These are phyloP conservation scores for Falco naumanni DNA, from an alignment of 2,797 vertebrate species.

Conservation along the genomic window DNA sequence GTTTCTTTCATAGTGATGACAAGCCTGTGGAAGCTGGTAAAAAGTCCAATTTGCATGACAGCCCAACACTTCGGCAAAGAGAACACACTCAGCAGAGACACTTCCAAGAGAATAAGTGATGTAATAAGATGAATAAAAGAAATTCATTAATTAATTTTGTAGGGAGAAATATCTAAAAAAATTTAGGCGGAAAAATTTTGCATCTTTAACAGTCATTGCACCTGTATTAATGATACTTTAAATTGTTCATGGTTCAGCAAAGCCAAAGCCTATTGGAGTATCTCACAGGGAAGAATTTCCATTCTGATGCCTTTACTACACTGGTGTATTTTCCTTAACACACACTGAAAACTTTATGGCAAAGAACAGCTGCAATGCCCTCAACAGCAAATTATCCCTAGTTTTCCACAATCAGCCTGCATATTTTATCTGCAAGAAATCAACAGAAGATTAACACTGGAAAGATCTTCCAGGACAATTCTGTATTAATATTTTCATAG, in stretches of 20 bases:
- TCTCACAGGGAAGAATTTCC: not conserved
- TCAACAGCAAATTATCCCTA: not conserved
- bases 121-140: conserved; percentile 23
- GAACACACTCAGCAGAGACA: conserved; percentile 19
- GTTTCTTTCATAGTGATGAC: conserved; percentile 51
- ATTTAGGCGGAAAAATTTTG: not conserved
- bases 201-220: not conserved
- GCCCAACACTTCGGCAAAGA: conserved; percentile 22
- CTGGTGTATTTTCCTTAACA: not conserved
- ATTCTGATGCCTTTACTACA: not conserved
- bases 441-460: not conserved
- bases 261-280: not conserved
- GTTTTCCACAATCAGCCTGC: not conserved
- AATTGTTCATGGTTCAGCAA: not conserved
- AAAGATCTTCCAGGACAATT: not conserved
- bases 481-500: not conserved
- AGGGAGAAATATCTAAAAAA: not conserved
- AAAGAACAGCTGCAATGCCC: not conserved
- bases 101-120: conserved; percentile 40
- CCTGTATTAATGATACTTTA: not conserved
- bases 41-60: conserved; percentile 35
- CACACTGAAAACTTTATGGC: not conserved
- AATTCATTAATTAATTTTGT: not conserved
- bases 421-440: not conserved
- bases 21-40: conserved; percentile 42